Conservation (phyloP, 2,888 invertebrate species). For the Chorisops tibialis region DNA sequence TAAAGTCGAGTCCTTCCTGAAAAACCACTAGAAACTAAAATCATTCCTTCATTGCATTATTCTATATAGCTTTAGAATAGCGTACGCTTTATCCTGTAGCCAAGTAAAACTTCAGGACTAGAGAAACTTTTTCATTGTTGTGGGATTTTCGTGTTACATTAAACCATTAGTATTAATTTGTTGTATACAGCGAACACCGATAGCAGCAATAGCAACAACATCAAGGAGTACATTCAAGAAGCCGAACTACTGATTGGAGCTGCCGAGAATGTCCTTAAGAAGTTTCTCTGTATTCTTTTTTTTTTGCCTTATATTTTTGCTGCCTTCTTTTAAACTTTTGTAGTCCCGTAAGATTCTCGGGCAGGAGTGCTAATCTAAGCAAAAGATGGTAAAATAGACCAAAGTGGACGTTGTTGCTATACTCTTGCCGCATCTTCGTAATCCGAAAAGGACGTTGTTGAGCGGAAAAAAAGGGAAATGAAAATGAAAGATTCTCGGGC, state of each 20-base stretch:
- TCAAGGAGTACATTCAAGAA: not conserved
- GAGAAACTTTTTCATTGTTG: slow-evolving; percentile 34
- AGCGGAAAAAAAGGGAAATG: slow-evolving; percentile 8
- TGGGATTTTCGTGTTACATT: slow-evolving; percentile 35
- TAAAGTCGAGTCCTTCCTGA: not conserved
- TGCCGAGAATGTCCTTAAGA: slow-evolving; percentile 4
- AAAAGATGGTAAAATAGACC: slow-evolving; percentile 8
- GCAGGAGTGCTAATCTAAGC: slow-evolving; percentile 12
- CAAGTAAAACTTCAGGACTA: not conserved
- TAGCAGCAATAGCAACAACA: not conserved
- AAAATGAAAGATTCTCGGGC: slow-evolving; percentile 7
- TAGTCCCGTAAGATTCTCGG: slow-evolving; percentile 2
- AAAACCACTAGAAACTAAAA: no score
- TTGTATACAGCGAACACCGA: slow-evolving; percentile 25
- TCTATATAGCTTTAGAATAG: not conserved
- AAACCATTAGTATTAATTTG: slow-evolving; percentile 36
- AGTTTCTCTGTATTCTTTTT: not conserved
- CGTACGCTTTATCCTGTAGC: not conserved
- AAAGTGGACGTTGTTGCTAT: slow-evolving; percentile 14
- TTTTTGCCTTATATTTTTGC: not conserved
- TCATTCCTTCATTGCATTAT: not conserved
- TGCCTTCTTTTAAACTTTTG: not conserved
- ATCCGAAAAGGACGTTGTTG: slow-evolving; percentile 7
- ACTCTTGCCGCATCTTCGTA: not conserved
- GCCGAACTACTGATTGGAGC: slow-evolving; percentile 1